Percentiles rank a stretch among this genome's conserved stretches.
Conservation (phyloP, 2,888 invertebrate species). For the Matsumyia berberina region DNA sequence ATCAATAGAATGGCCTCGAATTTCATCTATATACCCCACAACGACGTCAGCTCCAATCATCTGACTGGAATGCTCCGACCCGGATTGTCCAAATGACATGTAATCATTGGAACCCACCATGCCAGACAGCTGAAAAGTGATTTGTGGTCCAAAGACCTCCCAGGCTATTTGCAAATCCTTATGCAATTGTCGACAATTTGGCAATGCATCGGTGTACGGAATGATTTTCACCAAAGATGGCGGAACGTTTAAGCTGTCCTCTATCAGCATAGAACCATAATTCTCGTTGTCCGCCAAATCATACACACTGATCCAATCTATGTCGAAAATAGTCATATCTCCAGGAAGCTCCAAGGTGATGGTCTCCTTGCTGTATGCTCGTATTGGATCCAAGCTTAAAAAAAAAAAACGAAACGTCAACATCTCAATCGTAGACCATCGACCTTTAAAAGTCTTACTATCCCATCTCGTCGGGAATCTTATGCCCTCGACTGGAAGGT, state of each 20-base stretch:
- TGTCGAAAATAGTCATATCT: slow-evolving; percentile 91
- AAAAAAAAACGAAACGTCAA: slow-evolving; percentile 66
- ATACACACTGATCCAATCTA: slow-evolving; percentile 93
- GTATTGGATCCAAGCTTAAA: slow-evolving; percentile 93
- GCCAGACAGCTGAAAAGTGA: slow-evolving; percentile 93
- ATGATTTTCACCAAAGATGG: slow-evolving; percentile 90
- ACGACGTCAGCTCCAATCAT: slow-evolving; percentile 95
- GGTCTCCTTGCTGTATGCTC: slow-evolving; percentile 89
- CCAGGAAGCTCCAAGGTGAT: slow-evolving; percentile 92
- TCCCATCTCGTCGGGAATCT: slow-evolving; percentile 95
- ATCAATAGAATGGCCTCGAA: slow-evolving; percentile 90
- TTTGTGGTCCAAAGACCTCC: slow-evolving; percentile 95
- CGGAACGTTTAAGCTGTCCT: slow-evolving; percentile 93
- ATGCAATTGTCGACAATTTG: slow-evolving; percentile 94
- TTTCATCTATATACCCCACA: slow-evolving; percentile 89
- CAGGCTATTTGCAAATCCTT: slow-evolving; percentile 93
- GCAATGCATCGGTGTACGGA: slow-evolving; percentile 88
- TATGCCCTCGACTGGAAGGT: slow-evolving; percentile 91
- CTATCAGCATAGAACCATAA: slow-evolving; percentile 90
- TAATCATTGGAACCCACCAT: slow-evolving; percentile 90
- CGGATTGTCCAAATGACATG: slow-evolving; percentile 95
- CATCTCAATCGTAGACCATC: background rate
- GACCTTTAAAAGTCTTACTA: slow-evolving; percentile 89
- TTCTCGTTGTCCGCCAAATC: slow-evolving; percentile 89
- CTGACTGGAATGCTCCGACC: slow-evolving; percentile 88